Base-by-base conservation (phyloP, 2,888 invertebrate genomes). In the Strigamia transsilvanica region DNA sequence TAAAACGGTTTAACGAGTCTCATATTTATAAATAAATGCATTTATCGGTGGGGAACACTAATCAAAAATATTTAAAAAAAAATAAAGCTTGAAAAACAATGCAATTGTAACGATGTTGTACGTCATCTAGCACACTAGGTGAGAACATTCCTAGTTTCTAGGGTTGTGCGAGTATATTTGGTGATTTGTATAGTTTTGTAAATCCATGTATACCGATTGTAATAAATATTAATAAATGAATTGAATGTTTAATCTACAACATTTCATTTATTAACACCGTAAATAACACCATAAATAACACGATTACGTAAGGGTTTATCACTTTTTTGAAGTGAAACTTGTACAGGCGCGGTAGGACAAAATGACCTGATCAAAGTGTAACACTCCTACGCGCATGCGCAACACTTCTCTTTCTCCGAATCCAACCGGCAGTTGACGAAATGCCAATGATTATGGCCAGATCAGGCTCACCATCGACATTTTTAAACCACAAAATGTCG, bases 21-120 rank as follows among this genome's bases (percentile, higher is more conserved):
- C 10, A 41, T 46, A 46, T 46, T 46, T 12, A 2, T n/a, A 6
- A 7, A 1, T 51, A 51, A 15, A 51, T n/a, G 51, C 51, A 51
- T 51, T 51, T 51, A 51, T 51, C 4, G 51, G 18, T n/a, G 51
- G 51, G 51, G 51, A 51, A 51, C 51, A 51, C 51, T n/a, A 51
- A 51, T 51, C 34, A 34, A 34, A 34, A 34, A 7, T 5, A 7
- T n/a, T n/a, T 34, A 3, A 34, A 34, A 34, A 34, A 34, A 34
- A 34, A 34, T 5, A 3, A n/a, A n/a, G n/a, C 34, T 34, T 34
- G 34, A 3, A 12, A 66, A 27, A 13, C 66, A 66, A 66, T 66
- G 66, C 66, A 66, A 27, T 27, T 15, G 4, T 61, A 56, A 56
- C n/a, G n/a, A 34, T 34, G 34, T 34, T 61, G 61, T 27, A 7